Base-by-base conservation (phyloP, 2,888 invertebrate genomes). In the Pimpla rufipes region DNA sequence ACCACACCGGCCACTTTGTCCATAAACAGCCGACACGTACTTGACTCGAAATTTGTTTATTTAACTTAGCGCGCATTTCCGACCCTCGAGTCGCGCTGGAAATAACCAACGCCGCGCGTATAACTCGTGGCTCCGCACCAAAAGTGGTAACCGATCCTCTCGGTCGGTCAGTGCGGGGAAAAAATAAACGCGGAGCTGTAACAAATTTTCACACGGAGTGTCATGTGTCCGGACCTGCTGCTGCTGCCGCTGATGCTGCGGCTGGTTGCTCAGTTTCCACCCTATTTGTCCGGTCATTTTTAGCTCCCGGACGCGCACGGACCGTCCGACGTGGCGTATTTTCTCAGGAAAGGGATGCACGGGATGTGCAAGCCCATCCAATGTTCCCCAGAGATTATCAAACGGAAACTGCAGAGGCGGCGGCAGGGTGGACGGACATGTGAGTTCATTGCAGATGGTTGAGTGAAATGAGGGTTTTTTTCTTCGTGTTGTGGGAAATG, bases 151-250 rank as follows among this genome's bases (percentile, higher is more conserved):
- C 67, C 83, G 83, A 85, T 83, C n/a, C n/a, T n/a, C 82, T 62
- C 47, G 52, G 50, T 23, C 52, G 52, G 74, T 42, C 57, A 64
- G 64, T 57, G 21, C 45, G 21, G 55, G 73, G 50, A 35, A 35
- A 47, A n/a, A 68, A 62, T 40, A 45, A 8, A 3, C 62, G 59
- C 1, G 29, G 50, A 74, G 73, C 68, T 74, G 47, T 42, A 75
- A 78, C 74, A 79, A 81, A 88, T 87, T 91, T 91, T 91, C 91
- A 90, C 91, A 91, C 91, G 90, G 81, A 85, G 87, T 85, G 88
- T 90, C 90, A 90, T 90, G 90, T 85, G 76, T 81, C 87, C 83
- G 90, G 88, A 90, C 90, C 90, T 91, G 90, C 87, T 73, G 64
- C 74, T 77, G 45, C 45, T 73, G 67, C 89, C 90, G 89, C 85